Evolutionary conservation across 2,888 invertebrate genomes (phyloP), one percentile per base, ranked within the genome.

Genomic region (Microdon myrmicae): DNA sequence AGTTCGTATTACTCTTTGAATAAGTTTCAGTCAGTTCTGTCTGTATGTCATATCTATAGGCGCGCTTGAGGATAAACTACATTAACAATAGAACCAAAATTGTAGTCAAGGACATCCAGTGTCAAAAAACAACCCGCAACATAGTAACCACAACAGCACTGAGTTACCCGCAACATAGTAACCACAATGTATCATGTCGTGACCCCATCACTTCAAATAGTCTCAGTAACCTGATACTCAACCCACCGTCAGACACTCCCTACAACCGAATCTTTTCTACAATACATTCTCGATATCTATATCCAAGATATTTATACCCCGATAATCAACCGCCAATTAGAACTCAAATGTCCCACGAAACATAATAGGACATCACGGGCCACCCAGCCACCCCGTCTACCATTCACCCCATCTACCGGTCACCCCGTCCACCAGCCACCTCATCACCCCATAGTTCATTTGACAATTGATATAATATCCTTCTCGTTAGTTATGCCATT

Each of bases 401-500:
- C 16, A 10, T 16, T 28, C 7, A 2, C 9, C 2, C 10, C 25
- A 34, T 12, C 29, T 43, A 17, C 32, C 20, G 29, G 17, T 39
- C 38, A 10, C n/a, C 2, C 17, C 23, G 22, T 20, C 47, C 47
- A 44, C 32, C 41, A 29, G 22, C 23, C 29, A 16, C 31, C 5
- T 17, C 22, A n/a, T n/a, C n/a, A n/a, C n/a, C n/a, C 16, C 8
- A 10, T 12, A 17, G 23, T 14, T 10, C 26, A 28, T 37, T 28
- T 48, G 35, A 43, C 38, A 51, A 64, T 41, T 64, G 38, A 53
- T 26, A 45, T 47, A 64, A 64, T 64, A 64, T 58, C 58, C 51
- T 64, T 58, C 64, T 64, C 64, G 64, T 64, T 64, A 64, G 64
- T 31, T 44, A 47, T 64, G 56, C 64, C 64, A 64, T 64, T 64